Evolutionary conservation across 2,797 vertebrate species (phyloP), one percentile per base, ranked within the genome.

Genomic region (Buceros bicornis): DNA sequence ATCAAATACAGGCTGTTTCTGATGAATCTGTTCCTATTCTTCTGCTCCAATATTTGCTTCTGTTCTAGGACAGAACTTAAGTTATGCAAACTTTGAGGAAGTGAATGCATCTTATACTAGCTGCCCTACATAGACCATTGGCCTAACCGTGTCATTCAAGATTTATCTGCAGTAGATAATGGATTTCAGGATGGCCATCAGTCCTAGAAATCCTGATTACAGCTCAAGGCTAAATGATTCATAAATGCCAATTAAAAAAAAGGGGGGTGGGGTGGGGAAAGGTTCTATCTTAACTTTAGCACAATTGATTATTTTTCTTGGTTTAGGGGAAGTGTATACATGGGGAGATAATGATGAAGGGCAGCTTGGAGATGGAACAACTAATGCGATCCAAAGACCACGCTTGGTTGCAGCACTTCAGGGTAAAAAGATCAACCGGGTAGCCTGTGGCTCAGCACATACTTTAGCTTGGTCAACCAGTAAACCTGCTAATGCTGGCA

Each of bases 301-400:
- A 37, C 47, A 58, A 84, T 56, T 67, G 56, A 33, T 64, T 58
- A 2, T 97, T 51, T 97, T 95, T 94, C 40, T 78, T 95, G 66
- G 1, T 90, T 83, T 91, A 99, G 99, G 99, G 73, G 99, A 99
- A 97, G 99, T 99, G 51, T 99, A 99, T 96, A 99, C 99, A 0
- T 99, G 99, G 99, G 99, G 99, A 3, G 99, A 99, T 98, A 99
- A 99, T 43, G 99, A 99, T 19, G 99, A 99, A 97, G 99, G 99
- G 40, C 99, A 99, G 66, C 99, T 99, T 42, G 99, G 99, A 94
- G 99, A 99, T 57, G 99, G 99, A 67, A 99, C 99, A 79, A 99
- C 99, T 18, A 99, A 99, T 22, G 99, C 99, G 94, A 99, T 99
- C 96, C 99, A 99, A 95, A 98, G 99, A 96, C 99, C 99, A 1